Evolutionary conservation across 2,888 invertebrate species (phyloP), one percentile per base, ranked within the genome.

Genomic region (Melanophora roralis): DNA sequence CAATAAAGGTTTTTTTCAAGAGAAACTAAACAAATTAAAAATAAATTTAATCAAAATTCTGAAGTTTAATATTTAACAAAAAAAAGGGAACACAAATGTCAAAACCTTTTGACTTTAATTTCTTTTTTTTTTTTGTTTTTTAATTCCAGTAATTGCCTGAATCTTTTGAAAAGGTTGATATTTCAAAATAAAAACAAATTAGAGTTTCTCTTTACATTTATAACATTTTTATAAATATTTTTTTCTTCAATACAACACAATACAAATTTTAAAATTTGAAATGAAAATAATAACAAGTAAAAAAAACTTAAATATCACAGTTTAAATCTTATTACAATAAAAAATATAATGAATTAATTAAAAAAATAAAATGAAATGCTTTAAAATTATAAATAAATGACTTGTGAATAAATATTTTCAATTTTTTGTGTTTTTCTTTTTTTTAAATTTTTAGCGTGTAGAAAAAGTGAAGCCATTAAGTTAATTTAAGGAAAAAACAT

Each of bases 281-380:
- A 71, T 43, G 60, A 60, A 34, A 34, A 62, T 34, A 49, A 45
- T 38, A 60, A 27, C 32, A 59, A 73, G 73, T 65, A 64, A 51
- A 78, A 83, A 86, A 86, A 88, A 88, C 88, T 88, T 89, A 87
- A 86, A 86, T 88, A 88, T 88, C 88, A 88, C 88, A 88, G 88
- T 85, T 86, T 27, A 67, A 79, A 78, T 78, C 68, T 81, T 51
- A 77, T 81, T 73, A 47, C 43, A 45, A 82, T 77, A 81, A 81
- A 27, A 40, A 40, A 53, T 32, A 62, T 65, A 62, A 73, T 45
- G 43, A 60, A 40, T 71, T 57, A 21, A 59, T 55, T 55, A n/a
- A 47, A 60, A 51, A 60, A 23, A 36, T n/a, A 73, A 40, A 19
- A 71, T 53, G 53, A 49, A 14, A 40, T 1, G 6, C 3, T 34